These are phyloP conservation scores for Achroia grisella DNA, from an alignment of 1,140 invertebrate species.

Conservation along the genomic window DNA sequence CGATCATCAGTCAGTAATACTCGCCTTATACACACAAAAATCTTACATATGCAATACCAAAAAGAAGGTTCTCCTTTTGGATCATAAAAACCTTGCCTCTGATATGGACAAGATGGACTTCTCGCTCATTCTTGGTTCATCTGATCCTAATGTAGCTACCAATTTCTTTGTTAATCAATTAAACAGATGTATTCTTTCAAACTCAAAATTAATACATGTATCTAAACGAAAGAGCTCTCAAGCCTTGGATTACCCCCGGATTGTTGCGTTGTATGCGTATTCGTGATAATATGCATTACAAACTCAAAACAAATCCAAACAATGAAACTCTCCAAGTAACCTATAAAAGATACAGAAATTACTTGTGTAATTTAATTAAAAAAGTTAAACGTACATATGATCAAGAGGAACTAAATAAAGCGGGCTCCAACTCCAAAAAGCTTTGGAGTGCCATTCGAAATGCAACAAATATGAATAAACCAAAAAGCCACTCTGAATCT, in stretches of 20 bases:
- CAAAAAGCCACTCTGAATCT: background rate
- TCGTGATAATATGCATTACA: background rate
- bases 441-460: background rate
- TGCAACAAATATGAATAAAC: background rate
- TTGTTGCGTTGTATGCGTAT: background rate
- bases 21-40: background rate
- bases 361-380: conserved; percentile 3
- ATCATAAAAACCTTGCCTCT: background rate
- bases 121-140: background rate
- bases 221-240: background rate
- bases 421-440: background rate
- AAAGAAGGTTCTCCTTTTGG: background rate
- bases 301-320: conserved; percentile 1
- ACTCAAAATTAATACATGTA: background rate
- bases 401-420: conserved; percentile 1
- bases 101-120: background rate
- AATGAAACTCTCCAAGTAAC: conserved; percentile 2
- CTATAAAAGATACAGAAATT: conserved; percentile 8
- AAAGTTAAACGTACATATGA: conserved; percentile 5
- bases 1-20: background rate
- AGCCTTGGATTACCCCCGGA: conserved; percentile 2
- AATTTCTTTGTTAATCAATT: background rate
- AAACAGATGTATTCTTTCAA: background rate
- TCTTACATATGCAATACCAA: background rate
- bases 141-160: background rate